Evolutionary conservation across 1,140 invertebrate species (phyloP), one percentile per base, ranked within the genome.

Genomic region (Pemphigus obesinymphae): DNA sequence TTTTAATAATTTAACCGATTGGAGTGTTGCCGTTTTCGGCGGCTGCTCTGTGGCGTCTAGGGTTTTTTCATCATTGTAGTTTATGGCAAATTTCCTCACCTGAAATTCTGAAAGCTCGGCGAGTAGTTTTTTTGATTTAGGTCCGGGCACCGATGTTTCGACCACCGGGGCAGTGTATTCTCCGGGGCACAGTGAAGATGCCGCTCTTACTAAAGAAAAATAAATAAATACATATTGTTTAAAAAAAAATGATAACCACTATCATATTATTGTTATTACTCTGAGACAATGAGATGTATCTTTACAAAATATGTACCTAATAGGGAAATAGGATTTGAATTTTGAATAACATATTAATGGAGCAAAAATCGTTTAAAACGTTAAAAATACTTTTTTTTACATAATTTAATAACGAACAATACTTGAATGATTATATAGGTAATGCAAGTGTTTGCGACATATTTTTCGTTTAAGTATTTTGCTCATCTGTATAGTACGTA

Each of bases 121-220:
- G 0, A 89, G 85, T 13, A 93, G 86, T 83, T 88, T 85, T 80
- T 89, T 87, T 0, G 91, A 91, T 82, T 89, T 88, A 17, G 93
- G 93, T n/a, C 93, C 93, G 6, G 93, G 93, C 82, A 93, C 86
- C 43, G 76, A 85, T 1, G 92, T 93, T 31, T 86, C 86, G 3
- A 93, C 85, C 5, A 83, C 66, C 0, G 92, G 92, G 31, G 85
- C 87, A 17, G 86, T 84, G 43, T 92, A 92, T 86, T 93, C 92
- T 7, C 85, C 84, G 3, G 55, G 76, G 2, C 31, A 61, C 3
- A 80, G 11, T 84, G 75, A 23, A 20, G 76, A 80, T 31, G 17
- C 53, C 37, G 37, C 43, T 23, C 76, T 80, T 17, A n/a, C 76
- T 80, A 17, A 11, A 78, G 53, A 29, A 72, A 40, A 50, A 29